Conservation (phyloP, 2,113 vertebrate genomes). For the Dicerorhinus sumatrensis region DNA sequence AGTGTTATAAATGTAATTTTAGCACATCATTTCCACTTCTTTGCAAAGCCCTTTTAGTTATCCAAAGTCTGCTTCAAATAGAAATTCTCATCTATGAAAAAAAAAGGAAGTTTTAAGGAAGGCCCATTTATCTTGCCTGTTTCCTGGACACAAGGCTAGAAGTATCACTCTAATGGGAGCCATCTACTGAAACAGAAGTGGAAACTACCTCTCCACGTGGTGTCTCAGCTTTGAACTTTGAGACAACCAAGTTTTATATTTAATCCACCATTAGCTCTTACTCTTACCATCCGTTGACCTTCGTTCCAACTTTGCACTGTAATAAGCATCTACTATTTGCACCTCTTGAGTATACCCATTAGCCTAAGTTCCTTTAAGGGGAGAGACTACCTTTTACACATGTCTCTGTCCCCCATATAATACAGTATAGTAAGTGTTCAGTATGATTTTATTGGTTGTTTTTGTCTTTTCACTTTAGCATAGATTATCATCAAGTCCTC, state of each 20-base stretch:
- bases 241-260: background rate
- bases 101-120: background rate
- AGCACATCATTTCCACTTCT: background rate
- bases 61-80: background rate
- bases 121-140: background rate
- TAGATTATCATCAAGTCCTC: background rate
- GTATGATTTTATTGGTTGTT: background rate
- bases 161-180: background rate
- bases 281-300: background rate
- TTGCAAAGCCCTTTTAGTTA: background rate
- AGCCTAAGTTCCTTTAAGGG: background rate
- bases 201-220: background rate
- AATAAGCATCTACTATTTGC: background rate
- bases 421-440: background rate
- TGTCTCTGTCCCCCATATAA: background rate
- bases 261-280: background rate
- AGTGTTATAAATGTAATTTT: background rate
- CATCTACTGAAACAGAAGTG: background rate
- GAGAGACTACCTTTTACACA: background rate
- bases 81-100: background rate
- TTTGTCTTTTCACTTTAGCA: background rate
- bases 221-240: background rate
- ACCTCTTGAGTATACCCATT: background rate
- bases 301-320: background rate
- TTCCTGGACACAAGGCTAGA: background rate